Evolutionary conservation across 2,113 vertebrate genomes (phyloP).

Genomic region (Hydrochoerus hydrochaeris): DNA sequence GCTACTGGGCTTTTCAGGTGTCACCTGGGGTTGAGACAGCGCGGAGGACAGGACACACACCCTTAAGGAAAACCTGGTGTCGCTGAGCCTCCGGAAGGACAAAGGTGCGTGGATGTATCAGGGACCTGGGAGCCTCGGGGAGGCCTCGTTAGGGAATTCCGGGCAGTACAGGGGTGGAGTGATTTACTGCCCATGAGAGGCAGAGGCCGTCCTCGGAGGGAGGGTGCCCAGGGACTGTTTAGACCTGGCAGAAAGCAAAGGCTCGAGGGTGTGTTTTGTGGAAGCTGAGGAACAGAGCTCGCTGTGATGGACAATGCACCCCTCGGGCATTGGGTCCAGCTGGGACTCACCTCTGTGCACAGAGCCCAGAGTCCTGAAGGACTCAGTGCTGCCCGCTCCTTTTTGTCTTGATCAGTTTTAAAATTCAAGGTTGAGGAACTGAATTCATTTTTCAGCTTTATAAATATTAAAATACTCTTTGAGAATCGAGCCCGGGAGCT

Average conservation of each 20-base stretch:
- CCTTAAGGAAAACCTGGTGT: background rate
- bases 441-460: constrained; percentile 58
- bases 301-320: background rate
- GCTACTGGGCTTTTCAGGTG: background rate
- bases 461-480: constrained; percentile 65
- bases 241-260: constrained; percentile 22
- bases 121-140: background rate
- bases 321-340: background rate
- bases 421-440: constrained; percentile 42
- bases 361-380: background rate
- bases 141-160: background rate
- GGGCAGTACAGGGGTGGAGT: background rate
- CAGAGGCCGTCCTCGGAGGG: background rate
- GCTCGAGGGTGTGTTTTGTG: background rate
- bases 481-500: background rate
- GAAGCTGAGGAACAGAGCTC: background rate
- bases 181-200: background rate
- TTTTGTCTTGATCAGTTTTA: constrained; percentile 46
- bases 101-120: constrained; percentile 27
- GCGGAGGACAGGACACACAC: background rate
- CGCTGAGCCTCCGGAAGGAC: background rate
- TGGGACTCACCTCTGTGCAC: background rate
- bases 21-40: background rate
- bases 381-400: background rate
- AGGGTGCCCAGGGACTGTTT: background rate